These are phyloP conservation scores for Nyctibius grandis DNA, from an alignment of 2,797 vertebrate species.

Conservation along the genomic window DNA sequence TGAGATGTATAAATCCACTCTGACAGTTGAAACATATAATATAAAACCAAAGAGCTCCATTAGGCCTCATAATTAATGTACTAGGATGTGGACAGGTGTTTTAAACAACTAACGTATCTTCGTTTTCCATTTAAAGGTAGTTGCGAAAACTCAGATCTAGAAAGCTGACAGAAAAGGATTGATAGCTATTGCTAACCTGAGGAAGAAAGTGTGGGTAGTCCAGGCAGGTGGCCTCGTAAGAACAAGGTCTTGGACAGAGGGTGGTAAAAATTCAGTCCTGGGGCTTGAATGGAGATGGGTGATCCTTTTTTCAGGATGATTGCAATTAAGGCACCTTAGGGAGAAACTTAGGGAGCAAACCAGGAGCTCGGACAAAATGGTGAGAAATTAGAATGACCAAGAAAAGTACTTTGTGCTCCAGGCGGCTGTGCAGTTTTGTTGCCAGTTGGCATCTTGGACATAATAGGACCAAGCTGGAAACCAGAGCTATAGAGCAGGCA, in stretches of 20 bases:
- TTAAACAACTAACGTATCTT: neutral
- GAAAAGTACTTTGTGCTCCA: neutral
- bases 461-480: neutral
- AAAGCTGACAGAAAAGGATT: neutral
- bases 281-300: neutral
- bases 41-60: neutral
- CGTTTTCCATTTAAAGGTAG: neutral
- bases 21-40: neutral
- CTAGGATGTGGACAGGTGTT: neutral
- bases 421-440: neutral
- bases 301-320: neutral
- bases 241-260: neutral
- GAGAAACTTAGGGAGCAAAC: neutral
- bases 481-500: neutral
- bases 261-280: neutral
- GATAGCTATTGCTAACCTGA: neutral
- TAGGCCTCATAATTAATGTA: neutral
- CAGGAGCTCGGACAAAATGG: neutral
- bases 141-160: neutral
- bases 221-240: neutral
- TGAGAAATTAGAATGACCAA: neutral
- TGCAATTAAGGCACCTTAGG: neutral
- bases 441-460: neutral
- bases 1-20: neutral
- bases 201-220: neutral